Evolutionary conservation across 2,113 vertebrate genomes (phyloP).

Genomic region (Ciconia maguari): DNA sequence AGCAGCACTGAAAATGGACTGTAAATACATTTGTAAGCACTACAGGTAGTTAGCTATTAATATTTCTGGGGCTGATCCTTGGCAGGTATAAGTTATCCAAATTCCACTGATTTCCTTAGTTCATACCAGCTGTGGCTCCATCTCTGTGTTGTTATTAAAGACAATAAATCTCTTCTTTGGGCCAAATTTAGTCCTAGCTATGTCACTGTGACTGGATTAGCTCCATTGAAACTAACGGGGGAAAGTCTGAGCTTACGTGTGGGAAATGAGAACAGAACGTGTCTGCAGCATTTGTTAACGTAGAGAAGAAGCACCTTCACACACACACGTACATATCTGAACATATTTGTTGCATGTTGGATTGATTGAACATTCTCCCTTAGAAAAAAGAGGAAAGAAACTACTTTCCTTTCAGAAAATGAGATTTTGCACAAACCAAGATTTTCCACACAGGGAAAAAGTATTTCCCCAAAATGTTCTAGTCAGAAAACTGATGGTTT

Average conservation of each 20-base stretch:
- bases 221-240: background rate
- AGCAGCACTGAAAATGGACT: background rate
- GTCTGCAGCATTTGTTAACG: background rate
- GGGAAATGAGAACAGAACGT: background rate
- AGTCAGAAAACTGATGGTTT: background rate
- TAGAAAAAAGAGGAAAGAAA: background rate
- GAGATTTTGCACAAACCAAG: background rate
- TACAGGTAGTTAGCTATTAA: slow-evolving; percentile 30
- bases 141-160: background rate
- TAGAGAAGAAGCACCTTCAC: background rate
- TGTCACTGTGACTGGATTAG: background rate
- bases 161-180: slow-evolving; percentile 10
- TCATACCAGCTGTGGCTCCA: background rate
- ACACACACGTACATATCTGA: background rate
- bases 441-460: background rate
- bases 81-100: background rate
- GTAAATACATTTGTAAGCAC: slow-evolving; percentile 31
- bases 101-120: slow-evolving; percentile 5
- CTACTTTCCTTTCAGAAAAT: background rate
- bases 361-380: background rate
- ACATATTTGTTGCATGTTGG: background rate
- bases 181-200: background rate
- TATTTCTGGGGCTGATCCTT: slow-evolving; percentile 5
- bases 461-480: background rate
- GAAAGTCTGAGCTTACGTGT: background rate